Percentiles rank a stretch among this genome's conserved stretches.
Evolutionary conservation across 2,888 invertebrate genomes (phyloP).

Genomic region (Emmelina monodactyla): DNA sequence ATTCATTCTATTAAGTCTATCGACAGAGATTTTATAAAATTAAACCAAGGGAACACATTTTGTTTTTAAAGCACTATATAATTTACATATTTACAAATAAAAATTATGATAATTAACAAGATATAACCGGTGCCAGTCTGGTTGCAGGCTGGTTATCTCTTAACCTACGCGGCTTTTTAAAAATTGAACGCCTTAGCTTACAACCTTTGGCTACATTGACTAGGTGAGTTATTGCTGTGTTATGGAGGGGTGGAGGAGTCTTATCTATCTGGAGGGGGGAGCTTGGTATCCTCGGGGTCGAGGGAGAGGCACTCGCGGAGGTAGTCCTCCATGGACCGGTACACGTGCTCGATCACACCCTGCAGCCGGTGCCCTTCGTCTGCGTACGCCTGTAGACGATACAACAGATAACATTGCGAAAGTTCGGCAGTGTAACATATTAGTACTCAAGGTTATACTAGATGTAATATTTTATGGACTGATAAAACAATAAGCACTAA

Average conservation of each 20-base stretch:
- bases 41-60: slow-evolving; percentile 52
- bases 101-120: slow-evolving; percentile 34
- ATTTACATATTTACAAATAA: slow-evolving; percentile 60
- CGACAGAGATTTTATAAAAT: slow-evolving; percentile 18
- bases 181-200: no score
- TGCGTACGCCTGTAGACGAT: slow-evolving; percentile 81
- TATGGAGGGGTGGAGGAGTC: slow-evolving; percentile 8
- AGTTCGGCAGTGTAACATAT: background rate
- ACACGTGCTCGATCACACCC: slow-evolving; percentile 89
- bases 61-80: slow-evolving; percentile 57
- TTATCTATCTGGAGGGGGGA: slow-evolving; percentile 68
- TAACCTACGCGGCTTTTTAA: slow-evolving; percentile 2
- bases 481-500: no score
- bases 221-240: slow-evolving; percentile 21
- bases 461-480: no score
- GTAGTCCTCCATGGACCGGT: slow-evolving; percentile 93
- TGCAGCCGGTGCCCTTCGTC: slow-evolving; percentile 88
- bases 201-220: slow-evolving; percentile 7
- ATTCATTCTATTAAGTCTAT: slow-evolving; percentile 12
- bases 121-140: slow-evolving; percentile 21
- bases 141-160: no score
- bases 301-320: slow-evolving; percentile 89
- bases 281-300: slow-evolving; percentile 78
- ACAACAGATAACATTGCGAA: slow-evolving; percentile 17
- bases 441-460: background rate